phyloP scores from a whole-genome alignment of 2,888 invertebrate species.

The Strigamia transsilvanica region DNA sequence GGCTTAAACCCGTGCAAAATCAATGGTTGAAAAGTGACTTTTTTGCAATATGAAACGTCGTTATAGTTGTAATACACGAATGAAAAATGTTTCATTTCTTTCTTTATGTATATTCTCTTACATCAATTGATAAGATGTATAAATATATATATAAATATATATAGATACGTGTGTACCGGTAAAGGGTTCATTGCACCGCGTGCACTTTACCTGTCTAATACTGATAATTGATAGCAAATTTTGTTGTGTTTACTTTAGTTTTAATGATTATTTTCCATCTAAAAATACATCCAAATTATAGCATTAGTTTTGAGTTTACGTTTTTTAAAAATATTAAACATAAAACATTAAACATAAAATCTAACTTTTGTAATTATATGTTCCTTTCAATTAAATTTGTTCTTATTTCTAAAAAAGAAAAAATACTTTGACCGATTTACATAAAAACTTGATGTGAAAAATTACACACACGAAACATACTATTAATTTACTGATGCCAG shows the following conservation, averaged over 20 bases:
- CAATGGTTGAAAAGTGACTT: constrained; percentile 16
- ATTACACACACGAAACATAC: background rate
- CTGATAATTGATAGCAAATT: constrained; percentile 22
- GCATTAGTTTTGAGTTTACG: background rate
- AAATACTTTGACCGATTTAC: background rate
- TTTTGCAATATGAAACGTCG: constrained; percentile 18
- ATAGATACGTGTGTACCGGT: no score
- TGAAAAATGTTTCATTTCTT: constrained; percentile 32
- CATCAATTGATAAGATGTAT: background rate
- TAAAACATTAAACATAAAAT: no score
- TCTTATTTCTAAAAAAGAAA: background rate
- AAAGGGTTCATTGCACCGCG: background rate
- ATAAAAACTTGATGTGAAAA: background rate
- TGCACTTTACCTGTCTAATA: constrained; percentile 5
- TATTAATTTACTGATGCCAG: background rate
- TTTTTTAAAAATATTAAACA: no score
- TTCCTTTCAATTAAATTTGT: background rate
- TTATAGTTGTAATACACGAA: background rate
- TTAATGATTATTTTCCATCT: background rate
- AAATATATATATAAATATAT: background rate
- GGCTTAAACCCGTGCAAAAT: constrained; percentile 47
- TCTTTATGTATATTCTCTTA: background rate
- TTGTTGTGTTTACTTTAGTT: background rate
- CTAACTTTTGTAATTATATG: no score
- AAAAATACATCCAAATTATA: background rate